phyloP scores from a whole-genome alignment of 2,888 invertebrate genomes.

The Dermolepida albohirtum region DNA sequence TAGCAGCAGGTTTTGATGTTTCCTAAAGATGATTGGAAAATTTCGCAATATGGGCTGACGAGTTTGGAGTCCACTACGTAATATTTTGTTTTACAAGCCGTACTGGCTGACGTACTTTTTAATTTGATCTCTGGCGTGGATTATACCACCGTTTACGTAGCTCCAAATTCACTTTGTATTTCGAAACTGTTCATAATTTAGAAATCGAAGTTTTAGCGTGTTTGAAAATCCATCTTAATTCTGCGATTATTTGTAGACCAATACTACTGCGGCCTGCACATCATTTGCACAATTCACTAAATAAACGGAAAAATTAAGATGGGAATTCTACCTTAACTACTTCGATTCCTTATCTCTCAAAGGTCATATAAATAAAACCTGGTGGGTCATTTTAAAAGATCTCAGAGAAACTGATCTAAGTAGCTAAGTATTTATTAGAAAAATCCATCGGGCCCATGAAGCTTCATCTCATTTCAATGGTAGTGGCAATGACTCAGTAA shows the following conservation, averaged over 20 bases:
- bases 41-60: constrained; percentile 93
- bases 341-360: constrained; percentile 97
- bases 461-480: constrained; percentile 83
- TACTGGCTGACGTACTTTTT: constrained; percentile 96
- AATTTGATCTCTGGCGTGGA: constrained; percentile 96
- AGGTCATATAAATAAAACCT: constrained; percentile 88
- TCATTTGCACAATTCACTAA: constrained; percentile 92
- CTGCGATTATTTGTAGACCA: constrained; percentile 95
- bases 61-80: constrained; percentile 84
- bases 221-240: constrained; percentile 97
- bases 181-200: constrained; percentile 92
- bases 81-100: constrained; percentile 88
- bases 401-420: constrained; percentile 88
- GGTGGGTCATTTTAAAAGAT: constrained; percentile 90
- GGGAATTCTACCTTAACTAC: constrained; percentile 97
- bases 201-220: constrained; percentile 92
- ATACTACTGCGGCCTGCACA: constrained; percentile 96
- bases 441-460: constrained; percentile 89
- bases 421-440: constrained; percentile 86
- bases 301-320: constrained; percentile 88
- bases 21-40: constrained; percentile 94
- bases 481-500: constrained; percentile 70
- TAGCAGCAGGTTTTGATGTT: constrained; percentile 93
- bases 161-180: constrained; percentile 90
- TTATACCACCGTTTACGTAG: constrained; percentile 94